phyloP scores from a whole-genome alignment of 2,113 vertebrate genomes.

The Anarhynchus alexandrinus region DNA sequence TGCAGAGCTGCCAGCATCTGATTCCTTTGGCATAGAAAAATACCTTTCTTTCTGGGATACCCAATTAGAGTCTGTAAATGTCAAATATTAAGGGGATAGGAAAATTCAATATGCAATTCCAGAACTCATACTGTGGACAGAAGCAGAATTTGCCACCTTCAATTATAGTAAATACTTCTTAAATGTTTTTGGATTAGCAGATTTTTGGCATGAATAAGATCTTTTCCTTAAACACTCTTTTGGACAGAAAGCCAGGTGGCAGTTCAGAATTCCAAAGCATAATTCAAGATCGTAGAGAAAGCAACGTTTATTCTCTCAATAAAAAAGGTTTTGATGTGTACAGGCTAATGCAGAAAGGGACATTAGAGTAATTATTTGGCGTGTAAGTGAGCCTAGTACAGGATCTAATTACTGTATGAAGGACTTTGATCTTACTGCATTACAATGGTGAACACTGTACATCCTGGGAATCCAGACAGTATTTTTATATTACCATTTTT shows the following conservation, averaged over 20 bases:
- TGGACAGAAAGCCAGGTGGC: not conserved
- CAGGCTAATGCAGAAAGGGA: not conserved
- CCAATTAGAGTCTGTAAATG: not conserved
- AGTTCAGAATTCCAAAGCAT: not conserved
- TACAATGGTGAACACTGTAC: not conserved
- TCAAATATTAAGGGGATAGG: not conserved
- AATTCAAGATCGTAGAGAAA: not conserved
- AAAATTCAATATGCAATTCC: conserved; percentile 9
- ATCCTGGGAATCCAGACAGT: not conserved
- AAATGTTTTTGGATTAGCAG: not conserved
- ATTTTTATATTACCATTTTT: not conserved
- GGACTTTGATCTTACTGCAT: not conserved
- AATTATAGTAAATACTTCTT: not conserved
- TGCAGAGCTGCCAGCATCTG: not conserved
- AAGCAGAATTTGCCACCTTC: not conserved
- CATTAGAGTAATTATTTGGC: not conserved
- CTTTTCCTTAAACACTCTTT: not conserved
- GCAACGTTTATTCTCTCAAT: not conserved
- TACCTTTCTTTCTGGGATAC: not conserved
- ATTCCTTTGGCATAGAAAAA: not conserved
- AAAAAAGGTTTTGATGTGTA: not conserved
- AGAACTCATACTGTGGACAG: not conserved
- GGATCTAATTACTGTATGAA: not conserved
- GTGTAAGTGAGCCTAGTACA: not conserved
- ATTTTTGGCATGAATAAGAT: not conserved